phyloP scores from a whole-genome alignment of 2,888 invertebrate genomes.

The Caenorhabditis sinica region DNA sequence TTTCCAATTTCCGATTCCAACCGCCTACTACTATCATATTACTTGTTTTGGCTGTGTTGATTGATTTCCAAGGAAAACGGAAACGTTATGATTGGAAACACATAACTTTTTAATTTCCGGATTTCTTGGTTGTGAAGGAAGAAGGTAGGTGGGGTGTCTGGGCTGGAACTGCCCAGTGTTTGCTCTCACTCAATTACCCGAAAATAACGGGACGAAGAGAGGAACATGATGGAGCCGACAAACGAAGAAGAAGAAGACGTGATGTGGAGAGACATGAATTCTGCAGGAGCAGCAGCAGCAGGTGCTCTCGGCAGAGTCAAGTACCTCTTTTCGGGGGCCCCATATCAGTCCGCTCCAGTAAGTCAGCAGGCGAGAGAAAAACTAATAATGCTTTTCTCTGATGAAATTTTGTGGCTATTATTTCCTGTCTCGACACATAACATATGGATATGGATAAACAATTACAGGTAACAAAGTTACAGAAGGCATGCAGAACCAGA shows the following conservation, averaged over 20 bases:
- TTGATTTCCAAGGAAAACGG: constrained; percentile 4
- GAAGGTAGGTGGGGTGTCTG: neutral
- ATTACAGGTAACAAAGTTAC: constrained; percentile 14
- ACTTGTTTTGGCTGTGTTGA: constrained; percentile 6
- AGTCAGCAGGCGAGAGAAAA: constrained; percentile 25
- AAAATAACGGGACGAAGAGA: constrained; percentile 33
- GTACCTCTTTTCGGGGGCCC: constrained; percentile 38
- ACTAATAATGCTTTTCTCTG: constrained; percentile 53
- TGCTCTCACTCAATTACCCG: constrained; percentile 16
- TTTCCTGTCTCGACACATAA: neutral
- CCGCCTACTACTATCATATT: constrained; percentile 45
- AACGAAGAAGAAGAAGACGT: constrained; percentile 10
- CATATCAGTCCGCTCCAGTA: constrained; percentile 33
- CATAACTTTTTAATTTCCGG: constrained; percentile 44
- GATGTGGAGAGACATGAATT: constrained; percentile 14
- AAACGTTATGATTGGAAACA: constrained; percentile 25
- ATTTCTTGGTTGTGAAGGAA: neutral
- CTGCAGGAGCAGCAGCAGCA: constrained; percentile 15
- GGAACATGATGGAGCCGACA: neutral
- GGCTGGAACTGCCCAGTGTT: constrained; percentile 1
- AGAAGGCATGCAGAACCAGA: constrained; percentile 2
- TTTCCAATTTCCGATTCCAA: constrained; percentile 54
- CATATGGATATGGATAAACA: constrained; percentile 10
- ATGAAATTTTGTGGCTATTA: constrained; percentile 44
- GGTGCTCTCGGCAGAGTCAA: constrained; percentile 58